A percentile compares a stretch with the other conserved stretches of the same genome.
Conservation (phyloP, 2,797 vertebrate species). For the Periophthalmus magnuspinnatus region DNA sequence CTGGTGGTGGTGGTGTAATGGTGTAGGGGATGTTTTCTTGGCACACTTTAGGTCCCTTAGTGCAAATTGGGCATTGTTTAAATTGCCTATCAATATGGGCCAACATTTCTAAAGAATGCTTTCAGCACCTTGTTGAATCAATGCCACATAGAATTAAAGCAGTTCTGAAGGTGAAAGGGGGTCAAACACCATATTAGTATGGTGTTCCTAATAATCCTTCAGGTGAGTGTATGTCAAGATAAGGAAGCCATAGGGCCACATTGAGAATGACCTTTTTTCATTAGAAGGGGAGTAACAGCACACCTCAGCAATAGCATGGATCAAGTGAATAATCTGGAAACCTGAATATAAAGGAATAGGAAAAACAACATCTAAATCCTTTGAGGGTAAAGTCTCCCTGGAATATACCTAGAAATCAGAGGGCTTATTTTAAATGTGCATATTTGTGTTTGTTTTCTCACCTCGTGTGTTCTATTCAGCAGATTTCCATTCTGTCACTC, state of each 20-base stretch:
- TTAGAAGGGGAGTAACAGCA: slow-evolving; percentile 33
- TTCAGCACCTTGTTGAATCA: too few relatives aligned
- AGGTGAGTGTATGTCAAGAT: too few relatives aligned
- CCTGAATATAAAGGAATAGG: slow-evolving; percentile 29
- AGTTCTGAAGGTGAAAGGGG: too few relatives aligned
- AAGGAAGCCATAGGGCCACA: slow-evolving; percentile 52
- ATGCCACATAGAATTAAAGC: too few relatives aligned
- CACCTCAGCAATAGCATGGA: slow-evolving; percentile 57
- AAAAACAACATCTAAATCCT: slow-evolving; percentile 16
- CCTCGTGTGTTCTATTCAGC: slow-evolving; percentile 37
- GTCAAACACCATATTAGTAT: too few relatives aligned
- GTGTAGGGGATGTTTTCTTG: too few relatives aligned
- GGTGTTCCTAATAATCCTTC: too few relatives aligned
- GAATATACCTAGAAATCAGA: slow-evolving; percentile 29
- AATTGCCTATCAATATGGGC: too few relatives aligned
- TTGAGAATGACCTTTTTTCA: slow-evolving; percentile 50
- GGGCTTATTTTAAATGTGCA: slow-evolving; percentile 29
- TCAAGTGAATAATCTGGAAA: slow-evolving; percentile 55
- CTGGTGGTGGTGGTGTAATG: too few relatives aligned
- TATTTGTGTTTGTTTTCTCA: slow-evolving; percentile 28
- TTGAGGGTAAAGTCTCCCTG: slow-evolving; percentile 35
- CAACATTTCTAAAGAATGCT: too few relatives aligned
- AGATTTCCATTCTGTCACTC: slow-evolving; percentile 38
- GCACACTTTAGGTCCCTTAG: too few relatives aligned
- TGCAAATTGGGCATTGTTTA: too few relatives aligned